A percentile compares a stretch with the other conserved stretches of the same genome.
Evolutionary conservation across 2,797 vertebrate species (phyloP).

Genomic region (Chiroxiphia lanceolata): DNA sequence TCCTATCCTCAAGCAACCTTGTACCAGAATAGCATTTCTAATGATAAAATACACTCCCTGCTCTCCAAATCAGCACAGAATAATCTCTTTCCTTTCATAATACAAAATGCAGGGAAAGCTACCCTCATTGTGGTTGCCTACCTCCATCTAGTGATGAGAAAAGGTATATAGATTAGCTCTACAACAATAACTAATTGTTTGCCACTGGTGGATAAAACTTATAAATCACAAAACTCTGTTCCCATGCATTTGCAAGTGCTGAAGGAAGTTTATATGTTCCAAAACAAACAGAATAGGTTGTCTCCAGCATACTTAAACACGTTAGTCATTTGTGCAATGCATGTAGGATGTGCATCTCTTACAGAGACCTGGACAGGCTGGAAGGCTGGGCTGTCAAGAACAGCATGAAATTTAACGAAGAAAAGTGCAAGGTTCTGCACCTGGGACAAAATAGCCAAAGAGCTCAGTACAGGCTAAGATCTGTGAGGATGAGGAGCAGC

Average conservation of each 20-base stretch:
- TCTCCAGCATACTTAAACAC: neutral
- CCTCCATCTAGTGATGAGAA: conserved; percentile 58
- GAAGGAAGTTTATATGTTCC: neutral
- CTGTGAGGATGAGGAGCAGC: neutral
- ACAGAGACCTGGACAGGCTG: neutral
- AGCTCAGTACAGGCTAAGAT: neutral
- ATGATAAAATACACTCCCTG: neutral
- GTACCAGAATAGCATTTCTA: conserved; percentile 34
- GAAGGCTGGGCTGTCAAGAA: neutral
- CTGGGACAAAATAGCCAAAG: neutral
- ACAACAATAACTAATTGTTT: neutral
- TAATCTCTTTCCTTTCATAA: neutral
- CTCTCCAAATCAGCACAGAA: neutral
- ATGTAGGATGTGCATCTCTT: neutral
- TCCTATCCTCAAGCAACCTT: neutral
- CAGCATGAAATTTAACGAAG: neutral
- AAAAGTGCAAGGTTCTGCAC: neutral
- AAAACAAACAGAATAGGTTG: neutral
- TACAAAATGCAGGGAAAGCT: neutral
- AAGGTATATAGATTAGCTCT: neutral
- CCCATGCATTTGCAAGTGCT: neutral
- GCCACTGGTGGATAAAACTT: neutral
- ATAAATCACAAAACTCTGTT: neutral
- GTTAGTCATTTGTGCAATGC: neutral
- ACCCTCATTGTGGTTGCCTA: conserved; percentile 18